Evolutionary conservation across 2,113 vertebrate genomes (phyloP).

Genomic region (Cranoglanis bouderius): DNA sequence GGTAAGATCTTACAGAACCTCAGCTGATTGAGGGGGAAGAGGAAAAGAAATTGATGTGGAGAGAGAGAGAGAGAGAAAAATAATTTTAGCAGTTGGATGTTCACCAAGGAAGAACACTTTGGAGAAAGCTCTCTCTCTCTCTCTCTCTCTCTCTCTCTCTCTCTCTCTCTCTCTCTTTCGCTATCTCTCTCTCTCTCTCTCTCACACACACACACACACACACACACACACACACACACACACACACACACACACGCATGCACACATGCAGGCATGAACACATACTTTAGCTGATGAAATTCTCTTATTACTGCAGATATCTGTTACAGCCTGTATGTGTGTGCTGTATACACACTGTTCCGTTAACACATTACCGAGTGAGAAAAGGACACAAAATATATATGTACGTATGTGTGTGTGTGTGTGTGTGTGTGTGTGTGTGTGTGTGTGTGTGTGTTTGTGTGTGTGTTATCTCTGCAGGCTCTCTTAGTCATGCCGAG

Average conservation of each 20-base stretch:
- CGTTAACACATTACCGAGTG: background rate
- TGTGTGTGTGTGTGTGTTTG: background rate
- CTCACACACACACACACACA: background rate
- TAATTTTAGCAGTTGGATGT: constrained; percentile 10
- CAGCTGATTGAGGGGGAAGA: background rate
- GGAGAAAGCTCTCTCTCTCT: background rate
- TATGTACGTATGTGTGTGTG: constrained; percentile 22
- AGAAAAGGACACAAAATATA: background rate
- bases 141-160: background rate
- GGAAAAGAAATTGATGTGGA: background rate
- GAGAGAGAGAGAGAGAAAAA: background rate
- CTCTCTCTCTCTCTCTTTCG: background rate
- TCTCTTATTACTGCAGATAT: no score
- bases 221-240: background rate
- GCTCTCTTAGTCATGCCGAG: constrained; percentile 37
- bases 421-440: background rate
- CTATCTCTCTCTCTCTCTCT: no score
- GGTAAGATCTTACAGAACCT: background rate
- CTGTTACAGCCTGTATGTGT: no score
- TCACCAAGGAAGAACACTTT: background rate
- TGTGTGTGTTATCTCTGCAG: constrained; percentile 14
- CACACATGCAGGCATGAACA: background rate
- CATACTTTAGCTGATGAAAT: background rate
- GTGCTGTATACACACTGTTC: no score
- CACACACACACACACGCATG: background rate